Percentiles rank a stretch among this genome's conserved stretches.
Evolutionary conservation across 2,888 invertebrate species (phyloP).

Genomic region (Dasypogon diadema): DNA sequence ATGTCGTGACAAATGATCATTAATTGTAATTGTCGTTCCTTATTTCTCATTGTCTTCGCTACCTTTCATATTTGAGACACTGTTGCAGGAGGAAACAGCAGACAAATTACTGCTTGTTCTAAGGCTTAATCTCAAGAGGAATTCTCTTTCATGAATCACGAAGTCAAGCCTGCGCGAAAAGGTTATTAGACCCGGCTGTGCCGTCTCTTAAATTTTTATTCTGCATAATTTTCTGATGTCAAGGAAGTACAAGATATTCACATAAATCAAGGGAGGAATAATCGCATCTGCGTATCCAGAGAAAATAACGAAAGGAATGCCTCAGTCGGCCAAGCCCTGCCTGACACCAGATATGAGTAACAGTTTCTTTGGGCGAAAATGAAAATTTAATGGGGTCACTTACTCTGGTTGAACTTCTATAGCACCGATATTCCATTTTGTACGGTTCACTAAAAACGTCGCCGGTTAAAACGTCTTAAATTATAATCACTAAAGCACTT

Average conservation of each 20-base stretch:
- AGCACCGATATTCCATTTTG: slow-evolving; percentile 68
- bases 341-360: slow-evolving; percentile 40
- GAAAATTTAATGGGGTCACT: slow-evolving; percentile 66
- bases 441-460: slow-evolving; percentile 6
- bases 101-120: not conserved
- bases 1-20: slow-evolving; percentile 29
- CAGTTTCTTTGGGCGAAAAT: slow-evolving; percentile 53
- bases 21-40: not conserved
- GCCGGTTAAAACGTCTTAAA: slow-evolving; percentile 7
- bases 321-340: not conserved
- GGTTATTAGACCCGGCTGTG: slow-evolving; percentile 29
- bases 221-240: not conserved
- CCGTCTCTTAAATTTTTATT: slow-evolving; percentile 8
- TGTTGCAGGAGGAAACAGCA: not conserved
- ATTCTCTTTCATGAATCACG: slow-evolving; percentile 34
- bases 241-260: slow-evolving; percentile 31
- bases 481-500: slow-evolving; percentile 19
- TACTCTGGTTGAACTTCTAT: slow-evolving; percentile 68
- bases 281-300: not conserved
- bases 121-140: slow-evolving; percentile 12
- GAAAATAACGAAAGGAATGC: not conserved
- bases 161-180: slow-evolving; percentile 16
- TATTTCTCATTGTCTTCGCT: slow-evolving; percentile 3
- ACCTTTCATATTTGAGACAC: slow-evolving; percentile 8
- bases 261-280: slow-evolving; percentile 38